Base-by-base conservation (phyloP, 2,888 invertebrate species). In the Chrysotoxum bicinctum region DNA sequence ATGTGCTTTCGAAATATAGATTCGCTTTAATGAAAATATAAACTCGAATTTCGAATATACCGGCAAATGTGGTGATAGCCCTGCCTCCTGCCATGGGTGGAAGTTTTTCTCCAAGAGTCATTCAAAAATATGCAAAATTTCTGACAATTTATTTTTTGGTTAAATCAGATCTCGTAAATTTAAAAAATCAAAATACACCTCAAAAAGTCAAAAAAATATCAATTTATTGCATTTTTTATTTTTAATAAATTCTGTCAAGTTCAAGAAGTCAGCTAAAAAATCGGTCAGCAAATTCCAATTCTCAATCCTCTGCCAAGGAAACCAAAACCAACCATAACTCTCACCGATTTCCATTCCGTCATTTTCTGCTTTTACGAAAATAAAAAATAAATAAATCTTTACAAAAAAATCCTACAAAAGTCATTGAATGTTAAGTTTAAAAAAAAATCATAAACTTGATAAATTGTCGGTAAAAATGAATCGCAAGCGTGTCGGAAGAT, bases 401-500 rank as follows among this genome's bases (percentile, higher is more conserved):
- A 45, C 6, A 30, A 32, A 66, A 35, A 66, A 32, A 66, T 48
- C 9, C 16, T 43, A 62, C 35, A 64, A 12, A 19, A 66, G 23
- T 66, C 48, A 35, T 50, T 66, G 35, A 50, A 66, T 50, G 23
- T 26, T 40, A 40, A 60, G 40, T 66, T 14, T 9, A 50, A 23
- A 66, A 66, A 50, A 30, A 45, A 1, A 60, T 16, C 3, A 60
- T 48, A n/a, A 23, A 66, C 1, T 30, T 32, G 2, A 37, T 14
- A 19, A 35, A 9, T 50, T 48, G 32, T 66, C 23, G 66, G 30
- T 30, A n/a, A 48, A 66, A 66, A 64, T 19, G 30, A 30, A 50
- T 37, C 23, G 23, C 66, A 66, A 66, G 48, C 48, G 48, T 66
- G 66, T 66, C 66, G 50, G 50, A 50, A 66, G 14, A 50, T 66